These are phyloP conservation scores for Diadegma fenestrale DNA, from an alignment of 2,888 invertebrate genomes.

Conservation along the genomic window DNA sequence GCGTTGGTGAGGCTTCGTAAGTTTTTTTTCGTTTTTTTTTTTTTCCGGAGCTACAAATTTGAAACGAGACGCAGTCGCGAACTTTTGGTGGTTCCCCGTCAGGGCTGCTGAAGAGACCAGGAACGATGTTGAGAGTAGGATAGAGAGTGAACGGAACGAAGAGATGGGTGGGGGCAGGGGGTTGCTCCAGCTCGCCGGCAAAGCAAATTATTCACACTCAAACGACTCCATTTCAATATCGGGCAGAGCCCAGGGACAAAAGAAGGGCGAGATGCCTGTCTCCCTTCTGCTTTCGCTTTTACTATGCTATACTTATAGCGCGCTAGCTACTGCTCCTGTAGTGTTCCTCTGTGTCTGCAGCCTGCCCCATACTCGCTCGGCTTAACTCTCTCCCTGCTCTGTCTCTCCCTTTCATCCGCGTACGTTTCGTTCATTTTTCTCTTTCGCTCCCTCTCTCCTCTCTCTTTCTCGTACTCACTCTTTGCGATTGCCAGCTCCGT, in stretches of 20 bases:
- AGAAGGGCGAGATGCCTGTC: conserved; percentile 86
- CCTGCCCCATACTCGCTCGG: conserved; percentile 76
- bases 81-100: conserved; percentile 50
- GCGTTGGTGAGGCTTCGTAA: conserved; percentile 30
- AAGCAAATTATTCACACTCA: conserved; percentile 90
- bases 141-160: conserved; percentile 54
- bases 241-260: conserved; percentile 86
- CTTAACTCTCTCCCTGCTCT: conserved; percentile 65
- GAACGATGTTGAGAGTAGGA: conserved; percentile 60
- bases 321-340: conserved; percentile 58
- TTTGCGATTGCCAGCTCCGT: conserved; percentile 32
- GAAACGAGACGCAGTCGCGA: conserved; percentile 32
- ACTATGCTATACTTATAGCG: conserved; percentile 63
- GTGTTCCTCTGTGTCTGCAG: conserved; percentile 77
- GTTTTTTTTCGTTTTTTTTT: conserved; percentile 19
- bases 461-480: conserved; percentile 47
- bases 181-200: conserved; percentile 83
- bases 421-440: conserved; percentile 62
- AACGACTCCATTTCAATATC: conserved; percentile 90
- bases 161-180: conserved; percentile 67
- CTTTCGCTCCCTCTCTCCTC: conserved; percentile 60
- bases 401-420: conserved; percentile 63
- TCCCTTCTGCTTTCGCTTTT: conserved; percentile 83
- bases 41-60: conserved; percentile 9
- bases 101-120: conserved; percentile 59